Evolutionary conservation across 2,113 vertebrate species (phyloP).

Genomic region (Tetrax tetrax): DNA sequence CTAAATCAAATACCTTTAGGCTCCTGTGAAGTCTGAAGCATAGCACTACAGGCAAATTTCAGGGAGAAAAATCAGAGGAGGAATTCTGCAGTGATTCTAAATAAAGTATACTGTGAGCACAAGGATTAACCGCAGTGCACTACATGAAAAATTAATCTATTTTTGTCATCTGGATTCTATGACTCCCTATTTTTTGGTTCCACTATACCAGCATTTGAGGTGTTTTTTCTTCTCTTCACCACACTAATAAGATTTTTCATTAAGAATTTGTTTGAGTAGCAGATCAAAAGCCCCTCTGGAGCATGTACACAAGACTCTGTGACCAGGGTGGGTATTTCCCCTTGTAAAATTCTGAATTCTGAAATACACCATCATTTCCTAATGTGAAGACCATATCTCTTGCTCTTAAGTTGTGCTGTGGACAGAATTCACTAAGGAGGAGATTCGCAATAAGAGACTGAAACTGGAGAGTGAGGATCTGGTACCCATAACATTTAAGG

Average conservation of each 20-base stretch:
- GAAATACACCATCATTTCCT: background rate
- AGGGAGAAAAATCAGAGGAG: constrained; percentile 3
- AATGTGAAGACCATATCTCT: background rate
- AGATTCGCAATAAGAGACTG: background rate
- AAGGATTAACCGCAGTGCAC: background rate
- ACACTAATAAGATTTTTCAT: background rate
- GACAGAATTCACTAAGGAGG: background rate
- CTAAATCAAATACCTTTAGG: constrained; percentile 46
- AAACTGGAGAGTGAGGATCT: background rate
- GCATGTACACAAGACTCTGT: fast-evolving
- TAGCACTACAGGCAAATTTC: constrained; percentile 2
- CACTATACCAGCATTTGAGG: background rate
- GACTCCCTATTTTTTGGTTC: background rate
- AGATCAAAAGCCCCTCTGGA: background rate
- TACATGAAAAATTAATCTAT: constrained; percentile 20
- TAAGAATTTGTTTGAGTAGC: background rate
- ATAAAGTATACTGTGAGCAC: constrained; percentile 16
- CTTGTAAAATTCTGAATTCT: background rate
- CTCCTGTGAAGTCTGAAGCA: background rate
- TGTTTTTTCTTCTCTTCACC: background rate
- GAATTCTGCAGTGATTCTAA: constrained; percentile 40
- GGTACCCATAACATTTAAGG: background rate
- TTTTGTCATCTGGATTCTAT: background rate
- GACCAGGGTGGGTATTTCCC: background rate
- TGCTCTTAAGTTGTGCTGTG: background rate